Percentiles rank a stretch among this genome's conserved stretches.
These are phyloP conservation scores for Hemicentrotus pulcherrimus DNA, from an alignment of 35 echinoderm and acorn worm genomes.

Conservation along the genomic window DNA sequence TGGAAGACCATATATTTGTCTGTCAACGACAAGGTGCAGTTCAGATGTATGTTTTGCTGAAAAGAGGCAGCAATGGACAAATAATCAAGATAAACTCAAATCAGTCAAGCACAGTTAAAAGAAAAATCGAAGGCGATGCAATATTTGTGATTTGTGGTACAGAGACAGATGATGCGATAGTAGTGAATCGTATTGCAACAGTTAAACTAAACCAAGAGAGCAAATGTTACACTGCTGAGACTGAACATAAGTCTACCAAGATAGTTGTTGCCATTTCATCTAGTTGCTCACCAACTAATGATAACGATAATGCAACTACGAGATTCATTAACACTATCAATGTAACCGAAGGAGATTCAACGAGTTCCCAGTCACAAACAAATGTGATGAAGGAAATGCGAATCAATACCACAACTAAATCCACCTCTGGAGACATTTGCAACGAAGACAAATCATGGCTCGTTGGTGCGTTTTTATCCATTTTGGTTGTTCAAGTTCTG, in stretches of 20 bases:
- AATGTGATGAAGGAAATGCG: not conserved
- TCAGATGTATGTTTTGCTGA: not conserved
- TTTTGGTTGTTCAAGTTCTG: not conserved
- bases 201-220: not conserved
- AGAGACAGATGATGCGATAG: not conserved
- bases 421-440: not conserved
- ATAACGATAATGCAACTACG: not conserved
- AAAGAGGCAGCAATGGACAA: not conserved
- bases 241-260: not conserved
- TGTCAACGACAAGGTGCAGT: not conserved
- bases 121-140: not conserved
- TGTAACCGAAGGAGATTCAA: not conserved
- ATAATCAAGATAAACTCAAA: not conserved
- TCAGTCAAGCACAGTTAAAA: not conserved
- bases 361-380: not conserved
- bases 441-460: not conserved
- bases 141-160: not conserved
- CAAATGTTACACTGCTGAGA: not conserved
- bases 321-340: not conserved
- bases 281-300: not conserved
- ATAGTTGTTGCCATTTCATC: not conserved
- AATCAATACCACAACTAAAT: not conserved
- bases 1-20: not conserved
- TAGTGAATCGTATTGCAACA: not conserved
- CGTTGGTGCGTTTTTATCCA: not conserved